Conservation (phyloP, 92 coral and sea anemone species). For the Anthopleura xanthogrammica region DNA sequence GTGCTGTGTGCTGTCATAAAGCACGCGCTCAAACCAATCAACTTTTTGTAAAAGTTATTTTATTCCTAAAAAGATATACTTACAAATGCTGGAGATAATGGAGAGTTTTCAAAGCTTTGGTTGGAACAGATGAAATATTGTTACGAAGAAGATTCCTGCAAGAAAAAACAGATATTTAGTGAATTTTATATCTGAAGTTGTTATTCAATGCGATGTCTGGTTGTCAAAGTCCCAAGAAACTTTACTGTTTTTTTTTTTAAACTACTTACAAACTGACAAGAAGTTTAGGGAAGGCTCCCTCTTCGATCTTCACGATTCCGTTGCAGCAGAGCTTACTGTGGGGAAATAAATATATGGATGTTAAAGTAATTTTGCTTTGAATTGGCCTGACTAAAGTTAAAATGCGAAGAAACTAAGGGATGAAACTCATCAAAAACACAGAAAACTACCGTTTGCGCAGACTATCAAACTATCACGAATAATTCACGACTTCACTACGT, state of each 20-base stretch:
- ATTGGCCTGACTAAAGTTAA: too few relatives aligned
- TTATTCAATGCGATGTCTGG: neutral
- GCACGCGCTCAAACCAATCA: too few relatives aligned
- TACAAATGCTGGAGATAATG: constrained; percentile 47
- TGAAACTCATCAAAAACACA: too few relatives aligned
- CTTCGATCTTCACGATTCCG: constrained; percentile 16
- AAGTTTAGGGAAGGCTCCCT: constrained; percentile 18
- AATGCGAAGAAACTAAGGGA: too few relatives aligned
- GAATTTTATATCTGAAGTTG: neutral
- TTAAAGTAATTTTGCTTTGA: too few relatives aligned
- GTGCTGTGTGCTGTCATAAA: too few relatives aligned
- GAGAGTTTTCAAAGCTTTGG: constrained; percentile 32
- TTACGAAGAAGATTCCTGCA: constrained; percentile 57
- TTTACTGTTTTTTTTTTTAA: neutral
- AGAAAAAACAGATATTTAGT: neutral
- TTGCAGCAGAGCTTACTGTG: constrained; percentile 21
- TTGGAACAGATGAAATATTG: constrained; percentile 45
- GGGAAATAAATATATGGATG: neutral
- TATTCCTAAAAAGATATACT: constrained; percentile 13
- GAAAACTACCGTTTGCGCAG: too few relatives aligned
- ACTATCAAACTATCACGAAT: too few relatives aligned
- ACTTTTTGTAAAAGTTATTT: too few relatives aligned
- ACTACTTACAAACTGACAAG: constrained; percentile 21
- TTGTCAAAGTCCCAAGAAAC: too few relatives aligned
- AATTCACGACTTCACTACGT: too few relatives aligned